Percentiles rank a stretch among this genome's conserved stretches.
Evolutionary conservation across 37 sponge, comb jelly and placozoan species (phyloP).

Genomic region (Mnemiopsis leidyi): DNA sequence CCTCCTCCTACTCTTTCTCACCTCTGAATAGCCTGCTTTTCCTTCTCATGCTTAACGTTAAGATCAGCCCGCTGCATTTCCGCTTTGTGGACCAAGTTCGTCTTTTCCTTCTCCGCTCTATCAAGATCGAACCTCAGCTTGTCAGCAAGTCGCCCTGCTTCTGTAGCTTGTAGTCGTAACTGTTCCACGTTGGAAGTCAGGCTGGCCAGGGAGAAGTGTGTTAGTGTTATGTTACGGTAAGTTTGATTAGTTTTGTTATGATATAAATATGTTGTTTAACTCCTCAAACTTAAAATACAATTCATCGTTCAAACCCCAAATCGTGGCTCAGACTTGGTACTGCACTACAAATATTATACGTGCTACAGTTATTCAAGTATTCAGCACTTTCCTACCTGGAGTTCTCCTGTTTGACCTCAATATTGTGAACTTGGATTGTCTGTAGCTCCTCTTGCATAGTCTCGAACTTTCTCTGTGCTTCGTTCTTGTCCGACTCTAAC

Average conservation of each 20-base stretch:
- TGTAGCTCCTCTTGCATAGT: not conserved
- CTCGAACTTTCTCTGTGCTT: not conserved
- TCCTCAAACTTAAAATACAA: too few relatives aligned
- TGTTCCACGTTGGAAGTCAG: not conserved
- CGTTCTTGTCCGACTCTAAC: slow-evolving; percentile 15
- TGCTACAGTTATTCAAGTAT: too few relatives aligned
- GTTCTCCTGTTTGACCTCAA: slow-evolving; percentile 21
- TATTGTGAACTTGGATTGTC: not conserved
- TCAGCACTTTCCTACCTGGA: not conserved
- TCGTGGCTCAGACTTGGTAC: too few relatives aligned
- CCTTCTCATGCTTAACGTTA: not conserved
- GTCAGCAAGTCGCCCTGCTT: slow-evolving; percentile 6
- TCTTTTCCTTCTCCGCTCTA: slow-evolving; percentile 25
- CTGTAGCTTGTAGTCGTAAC: not conserved
- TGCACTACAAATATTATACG: too few relatives aligned
- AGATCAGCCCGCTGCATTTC: slow-evolving; percentile 23
- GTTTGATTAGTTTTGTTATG: too few relatives aligned
- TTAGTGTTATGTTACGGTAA: too few relatives aligned
- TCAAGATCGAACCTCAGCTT: slow-evolving; percentile 22
- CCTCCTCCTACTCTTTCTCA: too few relatives aligned
- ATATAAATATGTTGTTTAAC: too few relatives aligned
- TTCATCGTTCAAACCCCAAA: too few relatives aligned
- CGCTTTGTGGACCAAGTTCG: not conserved
- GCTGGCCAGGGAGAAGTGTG: too few relatives aligned
- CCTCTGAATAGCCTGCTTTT: slow-evolving; percentile 10